Conservation (phyloP, 1,140 invertebrate genomes). For the Brachionus koreanus region DNA sequence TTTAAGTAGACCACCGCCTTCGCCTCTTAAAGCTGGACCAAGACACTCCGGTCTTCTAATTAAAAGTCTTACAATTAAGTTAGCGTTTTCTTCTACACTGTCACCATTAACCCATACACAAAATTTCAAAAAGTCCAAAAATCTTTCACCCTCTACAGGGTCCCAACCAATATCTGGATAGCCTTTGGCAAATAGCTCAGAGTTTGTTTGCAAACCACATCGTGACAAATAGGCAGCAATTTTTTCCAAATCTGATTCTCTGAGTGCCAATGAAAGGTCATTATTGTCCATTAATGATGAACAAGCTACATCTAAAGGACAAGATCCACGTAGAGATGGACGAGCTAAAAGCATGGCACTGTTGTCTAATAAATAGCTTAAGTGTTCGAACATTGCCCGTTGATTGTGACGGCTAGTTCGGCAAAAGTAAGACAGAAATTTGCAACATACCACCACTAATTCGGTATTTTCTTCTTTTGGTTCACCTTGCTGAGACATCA, state of each 20-base stretch:
- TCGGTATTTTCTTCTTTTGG: constrained; percentile 90
- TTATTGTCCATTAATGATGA: constrained; percentile 99
- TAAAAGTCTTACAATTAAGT: constrained; percentile 91
- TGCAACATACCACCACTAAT: constrained; percentile 97
- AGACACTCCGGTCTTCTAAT: constrained; percentile 96
- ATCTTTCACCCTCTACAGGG: constrained; percentile 96
- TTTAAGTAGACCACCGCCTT: constrained; percentile 88
- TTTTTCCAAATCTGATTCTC: constrained; percentile 96
- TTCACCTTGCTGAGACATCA: neutral
- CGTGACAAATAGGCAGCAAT: constrained; percentile 87
- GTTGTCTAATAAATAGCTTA: constrained; percentile 94
- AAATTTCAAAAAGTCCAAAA: constrained; percentile 94
- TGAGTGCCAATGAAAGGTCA: constrained; percentile 89
- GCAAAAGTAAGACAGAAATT: constrained; percentile 99
- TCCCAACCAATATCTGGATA: constrained; percentile 99
- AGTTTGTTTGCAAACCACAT: constrained; percentile 93
- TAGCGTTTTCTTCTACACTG: constrained; percentile 99
- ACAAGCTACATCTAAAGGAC: constrained; percentile 96
- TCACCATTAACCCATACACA: constrained; percentile 98
- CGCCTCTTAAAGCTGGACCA: constrained; percentile 90
- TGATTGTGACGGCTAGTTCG: constrained; percentile 95
- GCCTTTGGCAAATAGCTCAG: constrained; percentile 89
- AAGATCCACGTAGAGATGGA: constrained; percentile 91
- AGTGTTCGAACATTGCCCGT: constrained; percentile 99
- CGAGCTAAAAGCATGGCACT: constrained; percentile 89